Conservation (phyloP, 2,113 vertebrate species). For the Gambusia holbrooki region DNA sequence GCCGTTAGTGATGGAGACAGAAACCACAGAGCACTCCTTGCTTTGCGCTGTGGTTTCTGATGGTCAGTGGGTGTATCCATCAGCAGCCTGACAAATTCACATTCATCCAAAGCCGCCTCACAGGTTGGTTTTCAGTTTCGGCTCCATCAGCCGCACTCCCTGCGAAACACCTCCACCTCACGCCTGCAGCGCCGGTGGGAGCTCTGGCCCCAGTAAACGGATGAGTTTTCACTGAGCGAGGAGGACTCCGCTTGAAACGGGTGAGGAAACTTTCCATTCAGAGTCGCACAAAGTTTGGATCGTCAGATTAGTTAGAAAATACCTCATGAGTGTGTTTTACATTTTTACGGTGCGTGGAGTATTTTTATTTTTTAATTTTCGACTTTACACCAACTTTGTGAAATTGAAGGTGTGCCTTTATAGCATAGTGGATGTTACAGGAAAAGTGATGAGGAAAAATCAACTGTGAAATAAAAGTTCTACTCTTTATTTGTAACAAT, state of each 20-base stretch:
- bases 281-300: not conserved
- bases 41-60: not conserved
- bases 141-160: not conserved
- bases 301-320: too few species aligned
- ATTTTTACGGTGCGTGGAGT: too few species aligned
- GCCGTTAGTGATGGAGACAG: too few species aligned
- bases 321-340: too few species aligned
- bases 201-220: not conserved
- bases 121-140: not conserved
- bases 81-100: not conserved
- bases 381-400: too few species aligned
- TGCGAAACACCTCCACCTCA: not conserved
- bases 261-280: constrained; percentile 32
- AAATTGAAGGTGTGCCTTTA: too few species aligned
- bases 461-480: too few species aligned
- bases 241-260: constrained; percentile 20
- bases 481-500: too few species aligned
- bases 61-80: constrained; percentile 3
- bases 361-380: too few species aligned
- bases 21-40: too few species aligned
- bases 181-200: not conserved
- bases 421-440: too few species aligned
- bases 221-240: not conserved
- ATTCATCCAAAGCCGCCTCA: not conserved
- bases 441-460: too few species aligned